These are phyloP conservation scores for Ia io DNA, from an alignment of 2,113 vertebrate genomes.

Conservation along the genomic window DNA sequence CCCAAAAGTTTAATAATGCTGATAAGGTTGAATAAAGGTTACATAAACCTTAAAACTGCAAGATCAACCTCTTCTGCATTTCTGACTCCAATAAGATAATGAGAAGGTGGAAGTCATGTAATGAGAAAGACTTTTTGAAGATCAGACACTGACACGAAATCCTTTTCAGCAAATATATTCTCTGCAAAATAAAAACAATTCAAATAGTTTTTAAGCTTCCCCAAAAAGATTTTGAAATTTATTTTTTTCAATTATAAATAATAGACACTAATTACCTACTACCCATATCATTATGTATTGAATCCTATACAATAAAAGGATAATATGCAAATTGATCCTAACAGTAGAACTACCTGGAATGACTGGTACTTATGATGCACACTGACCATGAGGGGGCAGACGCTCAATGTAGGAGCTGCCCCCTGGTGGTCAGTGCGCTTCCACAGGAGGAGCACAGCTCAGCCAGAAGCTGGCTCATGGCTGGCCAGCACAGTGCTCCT, in stretches of 20 bases:
- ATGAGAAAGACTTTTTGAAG: not conserved
- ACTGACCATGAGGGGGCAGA: too few relatives aligned
- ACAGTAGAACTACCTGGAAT: too few relatives aligned
- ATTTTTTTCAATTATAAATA: not conserved
- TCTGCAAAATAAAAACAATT: not conserved
- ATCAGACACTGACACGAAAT: not conserved
- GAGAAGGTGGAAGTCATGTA: not conserved
- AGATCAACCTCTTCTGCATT: not conserved
- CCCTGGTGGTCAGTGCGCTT: too few relatives aligned
- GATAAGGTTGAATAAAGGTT: not conserved
- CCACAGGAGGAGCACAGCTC: too few relatives aligned
- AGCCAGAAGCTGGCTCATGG: too few relatives aligned
- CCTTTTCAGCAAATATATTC: not conserved
- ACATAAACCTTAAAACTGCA: conserved; percentile 15
- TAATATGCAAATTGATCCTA: too few relatives aligned
- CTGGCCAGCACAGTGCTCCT: too few relatives aligned
- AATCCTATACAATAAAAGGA: not conserved
- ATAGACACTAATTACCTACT: not conserved
- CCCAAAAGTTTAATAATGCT: not conserved
- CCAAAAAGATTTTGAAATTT: not conserved
- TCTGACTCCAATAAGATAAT: not conserved
- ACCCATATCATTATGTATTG: not conserved
- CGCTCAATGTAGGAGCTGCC: too few relatives aligned
- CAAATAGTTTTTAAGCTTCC: not conserved
- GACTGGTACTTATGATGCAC: too few relatives aligned